Base-by-base conservation (phyloP, 2,888 invertebrate species). In the Sturmia bella region DNA sequence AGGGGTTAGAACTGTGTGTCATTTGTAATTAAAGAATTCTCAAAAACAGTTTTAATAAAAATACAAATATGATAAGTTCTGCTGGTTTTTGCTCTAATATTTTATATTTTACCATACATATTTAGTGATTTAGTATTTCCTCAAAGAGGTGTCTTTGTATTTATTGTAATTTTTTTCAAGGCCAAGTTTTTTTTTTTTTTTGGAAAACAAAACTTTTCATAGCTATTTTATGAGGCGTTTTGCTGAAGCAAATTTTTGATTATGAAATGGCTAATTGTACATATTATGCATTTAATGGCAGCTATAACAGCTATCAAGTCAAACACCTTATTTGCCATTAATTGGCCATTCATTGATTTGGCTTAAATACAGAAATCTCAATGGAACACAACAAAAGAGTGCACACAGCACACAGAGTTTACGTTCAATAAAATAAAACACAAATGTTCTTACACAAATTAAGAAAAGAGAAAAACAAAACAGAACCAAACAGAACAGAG, bases 301-400 rank as follows among this genome's bases (percentile, higher is more conserved):
- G 24, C 21, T 61, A 43, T 11, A 59, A 59, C 52, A 43, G 37
- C 43, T 52, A 39, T 69, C 59, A 63, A 66, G 45, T 39, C 59
- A 37, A 74, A 78, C 74, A 78, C 69, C 78, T 66, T 78, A 78
- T 82, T 77, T 78, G 77, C 69, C 78, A 78, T 78, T 82, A 78
- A 78, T 74, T 82, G 74, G 45, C 74, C 59, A 72, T 72, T 78
- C 59, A 72, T 72, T 78, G 77, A 77, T 50, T 66, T 72, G 41
- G 21, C 57, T 57, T 72, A 54, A 66, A 50, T 50, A 21, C 19
- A 21, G 12, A 78, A 66, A 57, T 37, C 66, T 13, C 52, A 41
- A 19, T 15, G 15, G 17, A 27, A 57, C 59, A 45, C 37, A 41
- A 32, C 5, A 32, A 32, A 32, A 32, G 32, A 32, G 1, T 32